A percentile compares a stretch with the other conserved stretches of the same genome.
Conservation (phyloP, 2,113 vertebrate genomes). For the Lichenostomus cassidix region DNA sequence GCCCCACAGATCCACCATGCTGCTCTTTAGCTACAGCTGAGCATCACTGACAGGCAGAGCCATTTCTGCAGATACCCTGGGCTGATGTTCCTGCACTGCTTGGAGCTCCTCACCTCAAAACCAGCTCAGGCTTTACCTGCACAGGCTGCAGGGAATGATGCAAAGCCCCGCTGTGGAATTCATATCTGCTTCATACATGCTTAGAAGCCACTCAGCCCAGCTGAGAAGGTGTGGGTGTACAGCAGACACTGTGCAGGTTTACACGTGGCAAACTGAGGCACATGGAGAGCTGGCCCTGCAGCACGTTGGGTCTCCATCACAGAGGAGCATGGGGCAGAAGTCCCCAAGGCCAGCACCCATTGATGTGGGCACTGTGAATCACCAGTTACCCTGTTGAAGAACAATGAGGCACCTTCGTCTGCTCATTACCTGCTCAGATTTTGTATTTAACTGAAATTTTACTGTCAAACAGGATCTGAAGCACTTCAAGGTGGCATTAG, state of each 20-base stretch:
- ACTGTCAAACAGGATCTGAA: not conserved
- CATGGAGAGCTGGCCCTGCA: not conserved
- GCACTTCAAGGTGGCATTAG: not conserved
- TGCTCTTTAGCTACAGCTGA: not conserved
- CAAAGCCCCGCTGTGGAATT: not conserved
- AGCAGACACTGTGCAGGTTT: not conserved
- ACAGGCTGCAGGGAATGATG: not conserved
- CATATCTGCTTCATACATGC: fast-evolving
- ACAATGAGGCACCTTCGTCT: not conserved
- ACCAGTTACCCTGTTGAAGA: not conserved
- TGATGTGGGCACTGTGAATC: not conserved
- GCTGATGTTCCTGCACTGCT: not conserved
- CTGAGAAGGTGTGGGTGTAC: not conserved
- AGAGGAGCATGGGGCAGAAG: not conserved
- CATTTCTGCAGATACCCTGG: not conserved
- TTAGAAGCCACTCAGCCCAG: not conserved
- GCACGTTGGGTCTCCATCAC: not conserved
- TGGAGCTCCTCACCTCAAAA: not conserved
- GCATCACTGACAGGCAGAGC: not conserved
- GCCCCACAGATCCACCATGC: fast-evolving
- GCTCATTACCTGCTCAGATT: not conserved
- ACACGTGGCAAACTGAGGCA: not conserved
- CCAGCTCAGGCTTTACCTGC: not conserved
- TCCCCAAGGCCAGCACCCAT: not conserved
- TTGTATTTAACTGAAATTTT: not conserved